Base-by-base conservation (phyloP, 2,797 vertebrate genomes). In the Manis pentadactyla region DNA sequence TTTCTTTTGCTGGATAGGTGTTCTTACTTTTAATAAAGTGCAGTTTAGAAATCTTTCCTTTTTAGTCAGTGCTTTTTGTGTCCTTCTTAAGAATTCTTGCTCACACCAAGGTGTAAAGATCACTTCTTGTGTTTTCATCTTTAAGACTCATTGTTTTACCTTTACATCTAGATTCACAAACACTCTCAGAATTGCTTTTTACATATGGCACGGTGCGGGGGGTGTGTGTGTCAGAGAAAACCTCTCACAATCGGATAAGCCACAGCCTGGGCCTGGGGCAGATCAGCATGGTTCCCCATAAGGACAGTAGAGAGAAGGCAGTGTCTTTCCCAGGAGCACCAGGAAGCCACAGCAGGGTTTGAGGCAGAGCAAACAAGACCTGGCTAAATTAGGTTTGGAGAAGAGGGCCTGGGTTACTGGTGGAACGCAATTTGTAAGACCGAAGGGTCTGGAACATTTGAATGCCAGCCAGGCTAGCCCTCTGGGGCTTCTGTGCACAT, bases 261-360 rank as follows among this genome's bases (percentile, higher is more conserved):
- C 31, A 0, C 27, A 51, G 77, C 10, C 66, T 18, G 46, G 25
- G 19, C 9, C 9, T 11, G 21, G 59, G 31, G 37, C 9, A 27
- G 51, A 14, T 66, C 18, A 2, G 11, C 11, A 0, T 51, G n/a
- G n/a, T 19, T 55, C 18, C 5, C 2, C 8, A 4, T 0, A 0
- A 66, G 31, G 46, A 49, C n/a, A 0, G 13, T 25, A 18, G n/a
- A 57, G 61, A 21, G 42, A 66, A 39, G 39, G 51, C 0, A 0
- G 9, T 4, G 49, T 71, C n/a, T 66, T n/a, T 27, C 51, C 18
- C 4, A 14, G 61, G 55, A 55, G 55, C n/a, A 10, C 0, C 1
- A 31, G 34, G 61, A 46, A 49, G 21, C 25, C 2, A 13, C 19
- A 1, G 29, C 1, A 34, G 66, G 27, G 31, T 37, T 25, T 14